These are phyloP conservation scores for Clostera curtula DNA, from an alignment of 2,888 invertebrate genomes.

Conservation along the genomic window DNA sequence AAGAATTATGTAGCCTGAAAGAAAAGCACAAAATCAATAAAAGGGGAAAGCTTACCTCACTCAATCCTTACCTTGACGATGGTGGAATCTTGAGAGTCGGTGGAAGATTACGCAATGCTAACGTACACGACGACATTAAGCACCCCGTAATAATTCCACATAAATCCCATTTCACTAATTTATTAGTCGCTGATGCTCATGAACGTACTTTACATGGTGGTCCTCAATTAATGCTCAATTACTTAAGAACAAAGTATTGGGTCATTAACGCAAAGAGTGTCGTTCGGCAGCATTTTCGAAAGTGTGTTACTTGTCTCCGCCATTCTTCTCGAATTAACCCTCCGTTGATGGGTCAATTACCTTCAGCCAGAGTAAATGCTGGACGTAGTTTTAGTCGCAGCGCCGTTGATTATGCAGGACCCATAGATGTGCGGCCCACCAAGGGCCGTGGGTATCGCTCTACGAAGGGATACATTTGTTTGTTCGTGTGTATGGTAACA, in stretches of 20 bases:
- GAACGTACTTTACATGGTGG: conserved; percentile 16
- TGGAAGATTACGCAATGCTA: conserved; percentile 7
- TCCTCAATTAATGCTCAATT: conserved; percentile 11
- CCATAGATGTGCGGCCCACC: conserved; percentile 8
- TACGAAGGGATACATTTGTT: conserved; percentile 8
- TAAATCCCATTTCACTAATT: conserved; percentile 6
- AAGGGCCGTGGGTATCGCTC: conserved; percentile 13
- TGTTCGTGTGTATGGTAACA: conserved; percentile 20
- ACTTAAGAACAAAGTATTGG: conserved; percentile 15
- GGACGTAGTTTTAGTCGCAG: conserved; percentile 9
- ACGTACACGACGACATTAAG: conserved; percentile 6
- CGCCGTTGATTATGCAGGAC: conserved; percentile 20
- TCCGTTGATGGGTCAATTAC: conserved; percentile 16
- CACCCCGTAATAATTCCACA: conserved; percentile 12
- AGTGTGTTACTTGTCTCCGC: conserved; percentile 12
- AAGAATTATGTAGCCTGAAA: neutral
- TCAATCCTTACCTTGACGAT: conserved; percentile 4
- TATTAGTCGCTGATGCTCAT: conserved; percentile 16
- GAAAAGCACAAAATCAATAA: neutral
- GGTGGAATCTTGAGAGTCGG: conserved; percentile 6
- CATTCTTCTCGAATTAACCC: conserved; percentile 2
- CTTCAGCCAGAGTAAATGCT: conserved; percentile 10
- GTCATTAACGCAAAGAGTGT: conserved; percentile 7
- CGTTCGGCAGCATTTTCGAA: conserved; percentile 4
- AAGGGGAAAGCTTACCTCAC: neutral